Percentiles rank a stretch among this genome's conserved stretches.
Evolutionary conservation across 2,113 vertebrate species (phyloP).

Genomic region (Gallinago undulata): DNA sequence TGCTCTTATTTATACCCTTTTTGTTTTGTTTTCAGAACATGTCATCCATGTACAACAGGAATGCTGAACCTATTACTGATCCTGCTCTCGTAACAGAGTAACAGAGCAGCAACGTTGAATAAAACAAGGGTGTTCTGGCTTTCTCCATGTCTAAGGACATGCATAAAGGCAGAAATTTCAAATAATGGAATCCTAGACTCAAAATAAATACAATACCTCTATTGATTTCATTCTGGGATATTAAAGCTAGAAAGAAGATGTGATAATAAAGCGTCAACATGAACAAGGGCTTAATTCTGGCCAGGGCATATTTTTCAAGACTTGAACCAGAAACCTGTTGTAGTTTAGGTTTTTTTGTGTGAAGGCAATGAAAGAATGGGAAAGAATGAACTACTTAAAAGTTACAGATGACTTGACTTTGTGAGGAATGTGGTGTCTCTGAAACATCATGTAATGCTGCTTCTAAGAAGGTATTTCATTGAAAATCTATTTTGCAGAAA

Average conservation of each 20-base stretch:
- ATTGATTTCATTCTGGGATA: background rate
- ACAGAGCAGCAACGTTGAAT: background rate
- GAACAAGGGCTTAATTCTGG: background rate
- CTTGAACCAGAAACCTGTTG: background rate
- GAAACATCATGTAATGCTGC: background rate
- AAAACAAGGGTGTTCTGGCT: background rate
- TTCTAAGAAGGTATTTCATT: background rate
- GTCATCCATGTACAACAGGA: background rate
- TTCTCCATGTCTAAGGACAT: background rate
- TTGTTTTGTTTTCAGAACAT: background rate
- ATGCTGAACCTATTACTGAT: accelerated
- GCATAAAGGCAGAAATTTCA: background rate
- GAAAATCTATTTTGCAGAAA: background rate
- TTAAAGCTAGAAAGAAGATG: background rate
- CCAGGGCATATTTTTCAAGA: background rate
- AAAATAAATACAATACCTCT: background rate
- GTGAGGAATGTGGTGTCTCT: background rate
- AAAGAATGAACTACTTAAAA: background rate
- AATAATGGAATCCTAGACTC: background rate
- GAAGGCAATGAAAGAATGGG: background rate
- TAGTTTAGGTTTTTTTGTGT: background rate
- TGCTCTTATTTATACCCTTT: background rate
- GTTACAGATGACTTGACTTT: background rate
- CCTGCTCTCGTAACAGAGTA: background rate
- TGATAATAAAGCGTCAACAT: accelerated